Conservation (phyloP, 2,888 invertebrate genomes). For the Oligia fasciuncula region DNA sequence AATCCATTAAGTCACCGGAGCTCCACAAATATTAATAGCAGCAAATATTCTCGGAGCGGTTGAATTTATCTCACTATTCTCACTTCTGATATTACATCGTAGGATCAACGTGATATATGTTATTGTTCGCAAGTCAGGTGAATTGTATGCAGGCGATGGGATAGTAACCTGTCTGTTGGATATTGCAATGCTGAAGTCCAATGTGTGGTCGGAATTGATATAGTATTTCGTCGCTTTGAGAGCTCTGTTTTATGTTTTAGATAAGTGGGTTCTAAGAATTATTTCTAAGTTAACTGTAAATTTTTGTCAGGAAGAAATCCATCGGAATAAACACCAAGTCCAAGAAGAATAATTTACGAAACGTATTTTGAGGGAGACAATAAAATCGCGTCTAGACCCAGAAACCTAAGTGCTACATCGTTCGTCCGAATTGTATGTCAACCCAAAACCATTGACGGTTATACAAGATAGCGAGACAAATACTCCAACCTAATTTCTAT, state of each 20-base stretch:
- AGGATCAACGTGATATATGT: constrained; percentile 58
- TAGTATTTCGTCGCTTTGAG: constrained; percentile 17
- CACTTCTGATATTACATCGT: constrained; percentile 54
- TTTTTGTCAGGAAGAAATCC: not conserved
- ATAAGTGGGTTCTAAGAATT: not conserved
- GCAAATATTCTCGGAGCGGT: constrained; percentile 51
- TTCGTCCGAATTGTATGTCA: constrained; percentile 24
- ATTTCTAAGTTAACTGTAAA: not conserved
- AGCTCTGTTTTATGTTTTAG: not conserved
- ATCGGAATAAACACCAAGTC: not conserved
- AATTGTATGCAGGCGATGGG: constrained; percentile 33
- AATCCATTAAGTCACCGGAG: constrained; percentile 39
- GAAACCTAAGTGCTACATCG: constrained; percentile 14
- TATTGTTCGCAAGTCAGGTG: constrained; percentile 49
- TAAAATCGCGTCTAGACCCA: constrained; percentile 14
- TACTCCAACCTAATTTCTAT: constrained; percentile 51
- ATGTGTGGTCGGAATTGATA: constrained; percentile 21
- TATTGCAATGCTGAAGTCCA: constrained; percentile 49
- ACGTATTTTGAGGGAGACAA: constrained; percentile 4
- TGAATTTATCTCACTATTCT: constrained; percentile 58
- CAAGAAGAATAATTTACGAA: constrained; percentile 4
- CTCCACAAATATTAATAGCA: constrained; percentile 60
- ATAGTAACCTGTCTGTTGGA: constrained; percentile 31
- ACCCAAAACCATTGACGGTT: constrained; percentile 29
- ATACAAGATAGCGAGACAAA: constrained; percentile 26